Percentiles rank a stretch among this genome's conserved stretches.
These are phyloP conservation scores for Hyposmocoma kahamanoa DNA, from an alignment of 1,140 invertebrate genomes.

Conservation along the genomic window DNA sequence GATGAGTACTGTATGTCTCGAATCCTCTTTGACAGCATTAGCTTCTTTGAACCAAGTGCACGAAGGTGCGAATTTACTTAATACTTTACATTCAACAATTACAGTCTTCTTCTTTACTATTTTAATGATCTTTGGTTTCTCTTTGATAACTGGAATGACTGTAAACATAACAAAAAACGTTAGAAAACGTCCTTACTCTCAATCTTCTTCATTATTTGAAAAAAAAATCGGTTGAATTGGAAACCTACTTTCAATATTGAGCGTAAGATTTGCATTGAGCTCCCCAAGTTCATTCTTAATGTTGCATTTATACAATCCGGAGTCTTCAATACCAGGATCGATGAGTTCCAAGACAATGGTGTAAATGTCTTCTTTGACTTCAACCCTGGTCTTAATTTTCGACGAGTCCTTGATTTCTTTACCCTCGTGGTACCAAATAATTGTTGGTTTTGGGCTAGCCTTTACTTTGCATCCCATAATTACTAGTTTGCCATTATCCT, in stretches of 20 bases:
- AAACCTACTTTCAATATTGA: slow-evolving; percentile 97
- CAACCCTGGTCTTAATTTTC: slow-evolving; percentile 85
- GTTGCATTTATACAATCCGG: slow-evolving; percentile 98
- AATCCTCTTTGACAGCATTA: slow-evolving; percentile 83
- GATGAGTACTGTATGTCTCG: slow-evolving; percentile 82
- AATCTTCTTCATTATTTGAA: not conserved
- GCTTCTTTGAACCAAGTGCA: slow-evolving; percentile 93
- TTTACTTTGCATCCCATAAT: slow-evolving; percentile 97
- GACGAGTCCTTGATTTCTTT: slow-evolving; percentile 85
- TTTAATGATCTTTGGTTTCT: slow-evolving; percentile 91
- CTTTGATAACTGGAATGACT: slow-evolving; percentile 95
- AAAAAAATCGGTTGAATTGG: not conserved
- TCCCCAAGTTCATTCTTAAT: slow-evolving; percentile 97
- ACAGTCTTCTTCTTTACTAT: slow-evolving; percentile 92
- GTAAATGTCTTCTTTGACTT: slow-evolving; percentile 90
- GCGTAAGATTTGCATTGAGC: slow-evolving; percentile 95
- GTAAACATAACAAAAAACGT: slow-evolving; percentile 36
- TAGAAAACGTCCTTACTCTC: not conserved
- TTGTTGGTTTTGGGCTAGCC: slow-evolving; percentile 93
- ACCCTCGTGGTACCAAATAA: slow-evolving; percentile 93
- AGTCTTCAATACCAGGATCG: slow-evolving; percentile 95
- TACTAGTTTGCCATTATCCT: slow-evolving; percentile 96
- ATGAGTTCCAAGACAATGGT: slow-evolving; percentile 92
- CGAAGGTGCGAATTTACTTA: slow-evolving; percentile 90
- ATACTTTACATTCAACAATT: slow-evolving; percentile 91